Conservation (phyloP, 1,140 invertebrate genomes). For the Solenopsis invicta region DNA sequence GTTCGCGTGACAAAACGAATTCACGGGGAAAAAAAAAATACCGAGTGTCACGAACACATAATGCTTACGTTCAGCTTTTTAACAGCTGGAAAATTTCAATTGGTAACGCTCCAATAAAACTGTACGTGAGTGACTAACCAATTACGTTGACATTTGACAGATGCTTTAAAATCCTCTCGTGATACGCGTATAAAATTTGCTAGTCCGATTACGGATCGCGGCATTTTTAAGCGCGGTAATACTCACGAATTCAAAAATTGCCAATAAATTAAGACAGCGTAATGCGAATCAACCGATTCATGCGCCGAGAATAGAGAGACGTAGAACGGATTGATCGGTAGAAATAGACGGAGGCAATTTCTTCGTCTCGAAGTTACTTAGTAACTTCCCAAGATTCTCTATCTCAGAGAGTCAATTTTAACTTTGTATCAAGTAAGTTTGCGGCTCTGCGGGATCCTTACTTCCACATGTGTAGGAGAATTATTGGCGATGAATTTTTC, state of each 20-base stretch:
- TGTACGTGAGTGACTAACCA: neutral
- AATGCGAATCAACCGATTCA: neutral
- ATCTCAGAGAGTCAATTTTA: conserved; percentile 77
- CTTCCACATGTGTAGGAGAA: conserved; percentile 28
- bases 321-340: conserved; percentile 11
- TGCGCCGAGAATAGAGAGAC: neutral
- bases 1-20: neutral
- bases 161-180: conserved; percentile 28
- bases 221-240: neutral
- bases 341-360: conserved; percentile 43
- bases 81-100: neutral
- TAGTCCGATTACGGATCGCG: neutral
- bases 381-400: conserved; percentile 69
- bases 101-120: conserved; percentile 25
- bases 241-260: neutral
- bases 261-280: neutral
- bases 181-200: conserved; percentile 7
- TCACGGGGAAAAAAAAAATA: conserved; percentile 12
- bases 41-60: conserved; percentile 3
- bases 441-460: conserved; percentile 51
- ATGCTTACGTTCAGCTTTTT: conserved; percentile 7
- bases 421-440: conserved; percentile 77
- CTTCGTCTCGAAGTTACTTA: conserved; percentile 73
- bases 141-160: conserved; percentile 26
- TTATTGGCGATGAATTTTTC: conserved; percentile 5